These are phyloP conservation scores for Centropyge bicolor DNA, from an alignment of 2,797 vertebrate genomes.

Conservation along the genomic window DNA sequence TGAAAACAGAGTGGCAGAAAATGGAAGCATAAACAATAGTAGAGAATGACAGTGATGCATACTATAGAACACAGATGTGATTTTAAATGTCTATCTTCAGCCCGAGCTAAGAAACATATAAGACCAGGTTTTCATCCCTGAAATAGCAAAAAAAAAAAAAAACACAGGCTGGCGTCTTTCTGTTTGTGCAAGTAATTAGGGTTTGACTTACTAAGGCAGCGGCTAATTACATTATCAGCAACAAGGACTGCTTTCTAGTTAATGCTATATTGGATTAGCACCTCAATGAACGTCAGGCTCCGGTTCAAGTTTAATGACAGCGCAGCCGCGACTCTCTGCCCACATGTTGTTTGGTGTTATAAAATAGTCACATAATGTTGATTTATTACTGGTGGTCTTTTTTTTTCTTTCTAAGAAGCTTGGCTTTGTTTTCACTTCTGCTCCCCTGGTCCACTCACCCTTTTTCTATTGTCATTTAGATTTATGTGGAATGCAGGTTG, in stretches of 20 bases:
- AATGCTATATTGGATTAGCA: conserved; percentile 52
- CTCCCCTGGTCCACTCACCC: conserved; percentile 7
- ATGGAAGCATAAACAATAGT: neutral
- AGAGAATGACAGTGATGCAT: neutral
- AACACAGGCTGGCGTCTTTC: neutral
- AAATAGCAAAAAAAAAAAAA: neutral
- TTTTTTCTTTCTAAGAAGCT: neutral
- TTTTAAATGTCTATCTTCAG: neutral
- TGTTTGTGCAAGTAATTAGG: conserved; percentile 40
- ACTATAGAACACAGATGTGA: neutral
- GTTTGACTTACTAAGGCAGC: conserved; percentile 34
- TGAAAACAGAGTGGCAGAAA: no score
- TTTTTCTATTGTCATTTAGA: conserved; percentile 49
- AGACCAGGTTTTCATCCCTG: neutral
- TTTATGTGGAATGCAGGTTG: conserved; percentile 52
- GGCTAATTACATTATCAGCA: conserved; percentile 52
- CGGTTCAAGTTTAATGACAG: conserved; percentile 33
- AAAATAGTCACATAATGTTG: conserved; percentile 42
- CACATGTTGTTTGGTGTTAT: conserved; percentile 18
- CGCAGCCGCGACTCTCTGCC: neutral
- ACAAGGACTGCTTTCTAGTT: conserved; percentile 27
- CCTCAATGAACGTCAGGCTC: conserved; percentile 19
- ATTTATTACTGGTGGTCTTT: conserved; percentile 37
- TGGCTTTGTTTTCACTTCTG: conserved; percentile 33
- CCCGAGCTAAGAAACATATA: neutral